Evolutionary conservation across 2,888 invertebrate genomes (phyloP), one percentile per base, ranked within the genome.

Genomic region (Elegia similella): DNA sequence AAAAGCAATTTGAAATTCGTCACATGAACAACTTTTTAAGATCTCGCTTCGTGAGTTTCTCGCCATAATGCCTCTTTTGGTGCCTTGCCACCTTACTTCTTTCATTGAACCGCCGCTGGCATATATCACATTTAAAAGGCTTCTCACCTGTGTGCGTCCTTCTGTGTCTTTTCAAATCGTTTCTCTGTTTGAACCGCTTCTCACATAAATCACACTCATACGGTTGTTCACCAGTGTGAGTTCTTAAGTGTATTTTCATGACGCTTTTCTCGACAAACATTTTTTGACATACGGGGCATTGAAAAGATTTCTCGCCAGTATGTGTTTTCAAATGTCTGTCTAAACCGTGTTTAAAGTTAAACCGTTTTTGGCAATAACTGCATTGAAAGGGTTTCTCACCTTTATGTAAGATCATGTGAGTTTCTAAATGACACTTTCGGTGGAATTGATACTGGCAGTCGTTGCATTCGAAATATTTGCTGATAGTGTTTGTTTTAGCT

Each of bases 41-140:
- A 46, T 46, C 23, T 6, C 46, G 46, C 6, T 46, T 46, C 46
- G 46, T 46, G 6, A 46, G 46, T 46, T 46, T 46, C 46, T 46
- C 46, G n/a, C 46, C 46, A 7, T 46, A 46, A 46, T 46, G 46
- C n/a, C n/a, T 46, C 17, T 46, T 46, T 3, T 17, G 12, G 17
- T 46, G 46, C 23, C 46, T 23, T 23, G 17, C 10, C 17, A 46
- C 46, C 23, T 46, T 46, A 12, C 46, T 23, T 12, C 17, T 46
- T 12, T 46, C 46, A 46, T 46, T 46, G n/a, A 46, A 46, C 23
- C 23, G 10, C 2, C 23, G 17, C 8, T 46, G 46, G 46, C 46
- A 46, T 12, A 46, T 46, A 46, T 46, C 46, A 46, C 46, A 46
- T 46, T 46, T 46, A 12, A 17, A 46, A n/a, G 46, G 46, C 23